phyloP scores from a whole-genome alignment of 2,888 invertebrate species.

The Drosophila kanekoi region DNA sequence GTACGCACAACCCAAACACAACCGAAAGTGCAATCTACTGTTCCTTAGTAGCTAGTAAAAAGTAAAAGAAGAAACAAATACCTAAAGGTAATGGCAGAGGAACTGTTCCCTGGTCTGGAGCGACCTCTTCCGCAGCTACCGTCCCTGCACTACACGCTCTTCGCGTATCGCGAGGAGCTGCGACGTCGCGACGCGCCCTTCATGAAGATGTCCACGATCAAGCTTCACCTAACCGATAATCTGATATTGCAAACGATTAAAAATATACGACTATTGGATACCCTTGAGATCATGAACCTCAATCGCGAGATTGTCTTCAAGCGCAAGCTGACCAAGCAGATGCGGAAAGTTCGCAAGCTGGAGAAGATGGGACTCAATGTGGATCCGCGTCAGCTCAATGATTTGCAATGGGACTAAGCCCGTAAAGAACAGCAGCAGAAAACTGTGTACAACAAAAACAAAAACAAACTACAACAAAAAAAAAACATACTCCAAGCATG shows the following conservation, averaged over 20 bases:
- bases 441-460: conserved; percentile 18
- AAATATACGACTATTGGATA: conserved; percentile 66
- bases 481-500: conserved; percentile 71
- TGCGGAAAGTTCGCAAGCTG: conserved; percentile 65
- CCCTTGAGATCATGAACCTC: conserved; percentile 68
- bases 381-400: conserved; percentile 65
- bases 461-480: conserved; percentile 6
- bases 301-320: conserved; percentile 72
- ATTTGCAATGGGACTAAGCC: conserved; percentile 48
- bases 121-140: conserved; percentile 68
- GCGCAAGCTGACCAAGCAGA: conserved; percentile 61
- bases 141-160: conserved; percentile 66
- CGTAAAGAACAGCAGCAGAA: conserved; percentile 10
- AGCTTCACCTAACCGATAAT: conserved; percentile 69
- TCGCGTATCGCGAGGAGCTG: conserved; percentile 69
- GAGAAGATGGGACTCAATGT: conserved; percentile 65
- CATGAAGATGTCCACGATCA: conserved; percentile 75
- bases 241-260: conserved; percentile 71
- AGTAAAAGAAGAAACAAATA: background rate
- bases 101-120: conserved; percentile 65
- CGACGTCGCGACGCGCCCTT: conserved; percentile 65
- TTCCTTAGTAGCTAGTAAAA: conserved; percentile 14
- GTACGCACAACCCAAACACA: conserved; percentile 33
- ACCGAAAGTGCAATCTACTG: conserved; percentile 4
- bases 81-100: conserved; percentile 52